Conservation (phyloP, 2,113 vertebrate species). For the Hirundichthys speculiger region DNA sequence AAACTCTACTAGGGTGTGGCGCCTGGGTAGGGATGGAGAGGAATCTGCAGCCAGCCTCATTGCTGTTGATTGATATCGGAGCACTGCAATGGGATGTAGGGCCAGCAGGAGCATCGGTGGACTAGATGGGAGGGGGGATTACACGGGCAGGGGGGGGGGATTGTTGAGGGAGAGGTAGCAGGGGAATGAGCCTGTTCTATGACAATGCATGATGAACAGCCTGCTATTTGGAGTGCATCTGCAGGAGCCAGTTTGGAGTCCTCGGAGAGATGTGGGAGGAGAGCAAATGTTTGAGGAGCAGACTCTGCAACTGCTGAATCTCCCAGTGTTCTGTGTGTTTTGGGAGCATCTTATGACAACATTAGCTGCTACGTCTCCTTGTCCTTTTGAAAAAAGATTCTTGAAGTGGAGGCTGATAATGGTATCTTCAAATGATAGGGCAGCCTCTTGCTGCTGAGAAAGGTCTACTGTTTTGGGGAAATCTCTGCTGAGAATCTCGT, state of each 20-base stretch:
- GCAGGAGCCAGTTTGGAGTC: constrained; percentile 67
- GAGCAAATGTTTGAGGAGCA: constrained; percentile 76
- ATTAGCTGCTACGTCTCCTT: constrained; percentile 64
- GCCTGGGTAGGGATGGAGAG: constrained; percentile 49
- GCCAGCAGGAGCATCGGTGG: constrained; percentile 60
- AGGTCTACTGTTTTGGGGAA: constrained; percentile 47
- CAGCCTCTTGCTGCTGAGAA: constrained; percentile 56
- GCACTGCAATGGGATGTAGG: constrained; percentile 57
- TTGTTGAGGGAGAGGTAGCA: constrained; percentile 14
- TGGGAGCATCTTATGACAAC: constrained; percentile 72
- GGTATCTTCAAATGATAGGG: constrained; percentile 58
- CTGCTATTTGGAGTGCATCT: constrained; percentile 74
- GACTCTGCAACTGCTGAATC: constrained; percentile 59
- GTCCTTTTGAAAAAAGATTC: constrained; percentile 71
- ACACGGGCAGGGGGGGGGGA: constrained; percentile 12
- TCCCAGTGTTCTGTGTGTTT: constrained; percentile 60
- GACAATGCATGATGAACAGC: constrained; percentile 78
- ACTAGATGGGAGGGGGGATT: constrained; percentile 7
- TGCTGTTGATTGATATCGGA: constrained; percentile 80
- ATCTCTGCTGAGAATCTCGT: constrained; percentile 65
- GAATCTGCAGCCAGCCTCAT: constrained; percentile 69
- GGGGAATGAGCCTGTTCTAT: constrained; percentile 56
- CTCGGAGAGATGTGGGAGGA: constrained; percentile 69
- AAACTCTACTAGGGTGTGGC: constrained; percentile 58
- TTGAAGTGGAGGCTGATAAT: constrained; percentile 57